Evolutionary conservation across 2,113 vertebrate genomes (phyloP).

Genomic region (Ageneiosus marmoratus): DNA sequence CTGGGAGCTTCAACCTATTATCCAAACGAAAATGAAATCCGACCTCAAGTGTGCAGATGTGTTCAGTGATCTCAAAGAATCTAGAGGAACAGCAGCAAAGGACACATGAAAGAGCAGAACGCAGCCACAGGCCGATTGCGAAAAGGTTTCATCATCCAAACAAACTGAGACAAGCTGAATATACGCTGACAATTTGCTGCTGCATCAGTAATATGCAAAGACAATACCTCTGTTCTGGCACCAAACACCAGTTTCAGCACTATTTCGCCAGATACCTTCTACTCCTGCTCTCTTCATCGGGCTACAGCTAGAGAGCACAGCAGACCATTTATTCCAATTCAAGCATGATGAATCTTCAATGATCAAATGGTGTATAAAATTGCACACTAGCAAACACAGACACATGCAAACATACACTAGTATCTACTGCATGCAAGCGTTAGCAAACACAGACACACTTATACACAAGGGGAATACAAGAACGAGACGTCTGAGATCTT

Average conservation of each 20-base stretch:
- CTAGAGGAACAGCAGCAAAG: conserved; percentile 42
- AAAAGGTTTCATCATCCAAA: conserved; percentile 66
- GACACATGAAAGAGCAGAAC: conserved; percentile 56
- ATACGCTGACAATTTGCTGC: conserved; percentile 52
- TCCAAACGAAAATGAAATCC: conserved; percentile 40
- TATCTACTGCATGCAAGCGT: not conserved
- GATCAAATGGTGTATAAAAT: conserved; percentile 25
- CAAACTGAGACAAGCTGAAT: conserved; percentile 58
- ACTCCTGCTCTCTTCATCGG: conserved; percentile 26
- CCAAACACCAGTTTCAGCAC: conserved; percentile 54
- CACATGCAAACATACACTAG: not conserved
- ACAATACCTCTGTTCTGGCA: conserved; percentile 51
- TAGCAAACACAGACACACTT: not conserved
- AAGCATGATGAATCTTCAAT: conserved; percentile 26
- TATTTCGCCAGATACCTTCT: conserved; percentile 51
- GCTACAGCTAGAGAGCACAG: conserved; percentile 29
- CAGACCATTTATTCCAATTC: conserved; percentile 18
- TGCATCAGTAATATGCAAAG: conserved; percentile 57
- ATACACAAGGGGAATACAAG: not conserved
- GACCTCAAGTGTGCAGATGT: conserved; percentile 46
- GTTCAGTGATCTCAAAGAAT: conserved; percentile 54
- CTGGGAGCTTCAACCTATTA: conserved; percentile 36
- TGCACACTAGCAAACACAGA: not conserved
- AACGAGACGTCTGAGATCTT: too few species aligned
- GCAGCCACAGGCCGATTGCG: conserved; percentile 56